phyloP scores from a whole-genome alignment of 2,888 invertebrate species.

The Lumbricus terrestris region DNA sequence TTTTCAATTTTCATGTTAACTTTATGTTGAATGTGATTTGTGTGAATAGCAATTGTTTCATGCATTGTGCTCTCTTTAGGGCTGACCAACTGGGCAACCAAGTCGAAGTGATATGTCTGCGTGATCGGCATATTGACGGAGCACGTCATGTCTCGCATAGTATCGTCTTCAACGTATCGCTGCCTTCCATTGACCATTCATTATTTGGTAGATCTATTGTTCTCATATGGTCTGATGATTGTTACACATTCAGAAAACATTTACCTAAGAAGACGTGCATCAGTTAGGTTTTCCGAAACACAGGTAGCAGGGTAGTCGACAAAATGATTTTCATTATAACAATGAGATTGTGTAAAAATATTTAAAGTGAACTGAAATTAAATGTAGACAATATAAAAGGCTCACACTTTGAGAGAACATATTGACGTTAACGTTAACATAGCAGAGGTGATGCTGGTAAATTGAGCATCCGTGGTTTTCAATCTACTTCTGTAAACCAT shows the following conservation, averaged over 20 bases:
- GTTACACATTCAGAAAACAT: background rate
- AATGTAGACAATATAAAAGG: too few species aligned
- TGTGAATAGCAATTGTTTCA: background rate
- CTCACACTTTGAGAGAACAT: too few species aligned
- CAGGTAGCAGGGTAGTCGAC: too few species aligned
- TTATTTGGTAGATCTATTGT: background rate
- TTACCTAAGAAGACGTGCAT: background rate
- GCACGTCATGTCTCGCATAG: slow-evolving; percentile 52
- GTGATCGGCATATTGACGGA: slow-evolving; percentile 56
- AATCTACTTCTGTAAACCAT: too few species aligned
- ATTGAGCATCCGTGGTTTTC: too few species aligned
- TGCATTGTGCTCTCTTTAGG: background rate
- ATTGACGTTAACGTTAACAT: too few species aligned
- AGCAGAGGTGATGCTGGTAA: too few species aligned
- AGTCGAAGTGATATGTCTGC: slow-evolving; percentile 54
- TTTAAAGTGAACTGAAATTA: too few species aligned
- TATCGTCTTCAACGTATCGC: slow-evolving; percentile 44
- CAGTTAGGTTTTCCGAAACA: too few species aligned
- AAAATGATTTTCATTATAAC: too few species aligned
- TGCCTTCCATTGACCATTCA: slow-evolving; percentile 32
- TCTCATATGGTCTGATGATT: background rate
- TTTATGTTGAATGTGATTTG: background rate
- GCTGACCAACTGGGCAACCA: slow-evolving; percentile 22
- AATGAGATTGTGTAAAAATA: too few species aligned
- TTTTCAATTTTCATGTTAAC: background rate